Conservation (phyloP, 2,888 invertebrate genomes). For the Petrolisthes manimaculis region DNA sequence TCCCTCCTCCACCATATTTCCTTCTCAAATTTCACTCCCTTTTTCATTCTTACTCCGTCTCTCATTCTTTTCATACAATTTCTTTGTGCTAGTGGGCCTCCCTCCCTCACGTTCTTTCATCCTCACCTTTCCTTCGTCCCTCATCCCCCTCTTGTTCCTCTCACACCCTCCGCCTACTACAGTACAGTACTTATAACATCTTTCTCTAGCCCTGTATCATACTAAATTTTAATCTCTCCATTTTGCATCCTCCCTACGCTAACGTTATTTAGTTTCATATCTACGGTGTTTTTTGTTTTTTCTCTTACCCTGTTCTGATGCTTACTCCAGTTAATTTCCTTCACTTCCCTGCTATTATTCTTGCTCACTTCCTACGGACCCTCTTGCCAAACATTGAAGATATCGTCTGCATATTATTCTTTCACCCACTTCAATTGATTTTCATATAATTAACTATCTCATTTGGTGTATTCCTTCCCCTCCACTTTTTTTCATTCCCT, state of each 20-base stretch:
- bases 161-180: not conserved
- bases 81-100: not conserved
- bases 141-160: conserved; percentile 5
- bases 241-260: not conserved
- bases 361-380: too few species aligned
- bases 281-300: not conserved
- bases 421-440: too few species aligned
- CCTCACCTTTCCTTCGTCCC: not conserved
- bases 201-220: not conserved
- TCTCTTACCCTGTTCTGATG: conserved; percentile 9
- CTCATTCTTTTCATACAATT: not conserved
- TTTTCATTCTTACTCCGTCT: too few species aligned
- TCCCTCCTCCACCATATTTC: not conserved
- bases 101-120: too few species aligned
- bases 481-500: too few species aligned
- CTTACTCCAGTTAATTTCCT: not conserved
- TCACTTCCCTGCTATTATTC: not conserved
- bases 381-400: too few species aligned
- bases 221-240: not conserved
- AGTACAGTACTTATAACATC: not conserved
- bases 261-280: too few species aligned
- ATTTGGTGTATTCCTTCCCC: too few species aligned
- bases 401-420: too few species aligned
- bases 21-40: not conserved
- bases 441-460: too few species aligned